Evolutionary conservation across 2,113 vertebrate genomes (phyloP).

Genomic region (Epinephelus lanceolatus): DNA sequence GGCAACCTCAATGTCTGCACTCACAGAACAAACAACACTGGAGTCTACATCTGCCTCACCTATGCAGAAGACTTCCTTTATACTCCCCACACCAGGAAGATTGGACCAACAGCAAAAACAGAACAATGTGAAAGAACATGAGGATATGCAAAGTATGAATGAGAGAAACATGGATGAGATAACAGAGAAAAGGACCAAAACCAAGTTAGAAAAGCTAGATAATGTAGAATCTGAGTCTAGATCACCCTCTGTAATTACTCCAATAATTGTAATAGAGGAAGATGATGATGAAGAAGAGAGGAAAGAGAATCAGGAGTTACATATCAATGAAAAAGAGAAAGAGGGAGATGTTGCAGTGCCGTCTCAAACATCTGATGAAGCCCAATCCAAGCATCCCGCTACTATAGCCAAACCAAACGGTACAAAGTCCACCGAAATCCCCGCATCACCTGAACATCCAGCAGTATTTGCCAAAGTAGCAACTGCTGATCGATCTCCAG

Average conservation of each 20-base stretch:
- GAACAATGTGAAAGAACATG: slow-evolving; percentile 24
- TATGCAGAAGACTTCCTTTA: slow-evolving; percentile 41
- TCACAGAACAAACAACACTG: slow-evolving; percentile 80
- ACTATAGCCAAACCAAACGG: neutral
- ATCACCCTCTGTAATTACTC: slow-evolving; percentile 57
- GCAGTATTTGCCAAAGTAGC: slow-evolving; percentile 85
- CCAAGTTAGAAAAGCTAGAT: slow-evolving; percentile 15
- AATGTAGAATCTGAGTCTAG: slow-evolving; percentile 29
- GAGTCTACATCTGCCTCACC: slow-evolving; percentile 76
- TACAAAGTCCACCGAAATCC: slow-evolving; percentile 27
- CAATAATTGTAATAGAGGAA: slow-evolving; percentile 70
- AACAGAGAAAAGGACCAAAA: slow-evolving; percentile 64
- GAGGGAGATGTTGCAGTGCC: slow-evolving; percentile 68
- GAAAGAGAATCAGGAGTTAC: slow-evolving; percentile 35
- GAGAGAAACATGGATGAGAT: slow-evolving; percentile 8
- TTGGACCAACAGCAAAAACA: slow-evolving; percentile 61
- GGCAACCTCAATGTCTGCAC: slow-evolving; percentile 89
- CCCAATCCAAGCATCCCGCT: neutral
- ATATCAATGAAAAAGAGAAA: slow-evolving; percentile 30
- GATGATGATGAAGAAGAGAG: slow-evolving; percentile 52
- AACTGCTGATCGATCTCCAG: slow-evolving; percentile 26
- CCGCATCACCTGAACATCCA: slow-evolving; percentile 71
- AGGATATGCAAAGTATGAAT: slow-evolving; percentile 16
- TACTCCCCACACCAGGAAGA: slow-evolving; percentile 33
- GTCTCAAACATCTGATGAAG: slow-evolving; percentile 22